phyloP scores from a whole-genome alignment of 2,888 invertebrate species.

The Drosophila nr. medialis region DNA sequence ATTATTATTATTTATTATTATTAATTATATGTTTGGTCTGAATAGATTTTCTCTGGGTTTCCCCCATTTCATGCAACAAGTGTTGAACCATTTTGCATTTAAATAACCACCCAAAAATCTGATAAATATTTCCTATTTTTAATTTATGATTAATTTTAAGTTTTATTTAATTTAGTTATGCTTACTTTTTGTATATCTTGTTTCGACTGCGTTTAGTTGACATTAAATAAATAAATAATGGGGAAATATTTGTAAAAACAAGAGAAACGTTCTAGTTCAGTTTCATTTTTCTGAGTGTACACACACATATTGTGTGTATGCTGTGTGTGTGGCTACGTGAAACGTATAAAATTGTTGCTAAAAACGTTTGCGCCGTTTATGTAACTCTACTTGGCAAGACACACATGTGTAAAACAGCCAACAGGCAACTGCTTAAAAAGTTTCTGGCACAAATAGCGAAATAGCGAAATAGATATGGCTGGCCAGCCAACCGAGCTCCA shows the following conservation, averaged over 20 bases:
- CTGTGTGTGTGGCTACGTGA: slow-evolving; percentile 33
- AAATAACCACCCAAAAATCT: neutral
- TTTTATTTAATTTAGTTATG: neutral
- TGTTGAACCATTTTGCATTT: neutral
- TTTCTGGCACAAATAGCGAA: slow-evolving; percentile 68
- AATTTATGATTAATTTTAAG: rapidly evolving
- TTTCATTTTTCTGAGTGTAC: neutral
- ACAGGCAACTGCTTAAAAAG: slow-evolving; percentile 70
- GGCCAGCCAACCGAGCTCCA: slow-evolving; percentile 36
- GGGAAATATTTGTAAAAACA: neutral
- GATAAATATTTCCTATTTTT: neutral
- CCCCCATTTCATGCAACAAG: neutral
- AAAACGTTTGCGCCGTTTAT: slow-evolving; percentile 40
- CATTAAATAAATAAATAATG: neutral
- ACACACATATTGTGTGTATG: neutral
- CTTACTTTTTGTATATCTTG: neutral
- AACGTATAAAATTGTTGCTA: slow-evolving; percentile 39
- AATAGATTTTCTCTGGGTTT: neutral
- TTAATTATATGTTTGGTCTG: neutral
- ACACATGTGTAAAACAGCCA: slow-evolving; percentile 17
- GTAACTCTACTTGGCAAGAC: slow-evolving; percentile 41
- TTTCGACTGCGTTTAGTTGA: neutral
- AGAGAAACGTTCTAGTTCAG: neutral
- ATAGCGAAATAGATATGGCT: slow-evolving; percentile 14
- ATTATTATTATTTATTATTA: too few relatives aligned